phyloP scores from a whole-genome alignment of 2,113 vertebrate genomes.

The Python bivittatus region DNA sequence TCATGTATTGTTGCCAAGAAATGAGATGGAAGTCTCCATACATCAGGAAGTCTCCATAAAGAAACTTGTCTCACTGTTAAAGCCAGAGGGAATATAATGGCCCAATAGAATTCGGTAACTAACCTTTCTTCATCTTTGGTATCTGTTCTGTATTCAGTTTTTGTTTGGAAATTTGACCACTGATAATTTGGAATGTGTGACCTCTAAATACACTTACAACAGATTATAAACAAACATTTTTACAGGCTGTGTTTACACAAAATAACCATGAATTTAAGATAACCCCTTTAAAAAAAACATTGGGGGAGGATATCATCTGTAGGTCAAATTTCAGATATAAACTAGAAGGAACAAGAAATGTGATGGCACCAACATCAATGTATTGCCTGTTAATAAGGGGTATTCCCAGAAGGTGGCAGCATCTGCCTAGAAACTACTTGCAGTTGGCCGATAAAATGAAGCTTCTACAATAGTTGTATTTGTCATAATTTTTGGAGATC shows the following conservation, averaged over 20 bases:
- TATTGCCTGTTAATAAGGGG: not conserved
- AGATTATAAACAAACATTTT: not conserved
- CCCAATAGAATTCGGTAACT: not conserved
- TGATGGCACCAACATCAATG: not conserved
- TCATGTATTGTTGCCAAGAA: not conserved
- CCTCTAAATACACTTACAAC: not conserved
- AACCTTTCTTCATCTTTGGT: not conserved
- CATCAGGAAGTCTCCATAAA: not conserved
- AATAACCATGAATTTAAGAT: not conserved
- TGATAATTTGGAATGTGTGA: not conserved
- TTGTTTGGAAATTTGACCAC: too few species aligned
- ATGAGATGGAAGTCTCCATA: not conserved
- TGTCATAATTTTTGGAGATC: not conserved
- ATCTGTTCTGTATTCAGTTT: not conserved
- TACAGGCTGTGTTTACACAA: not conserved
- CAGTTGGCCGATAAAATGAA: not conserved
- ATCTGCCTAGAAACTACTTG: not conserved
- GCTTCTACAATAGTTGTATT: not conserved
- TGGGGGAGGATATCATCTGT: not conserved
- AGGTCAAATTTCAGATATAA: not conserved
- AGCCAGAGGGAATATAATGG: not conserved
- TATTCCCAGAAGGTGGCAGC: constrained; percentile 21
- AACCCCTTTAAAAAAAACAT: not conserved
- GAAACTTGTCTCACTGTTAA: not conserved
- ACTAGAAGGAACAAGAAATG: not conserved